These are phyloP conservation scores for Steinernema feltiae DNA, from an alignment of 1,140 invertebrate genomes.

Conservation along the genomic window DNA sequence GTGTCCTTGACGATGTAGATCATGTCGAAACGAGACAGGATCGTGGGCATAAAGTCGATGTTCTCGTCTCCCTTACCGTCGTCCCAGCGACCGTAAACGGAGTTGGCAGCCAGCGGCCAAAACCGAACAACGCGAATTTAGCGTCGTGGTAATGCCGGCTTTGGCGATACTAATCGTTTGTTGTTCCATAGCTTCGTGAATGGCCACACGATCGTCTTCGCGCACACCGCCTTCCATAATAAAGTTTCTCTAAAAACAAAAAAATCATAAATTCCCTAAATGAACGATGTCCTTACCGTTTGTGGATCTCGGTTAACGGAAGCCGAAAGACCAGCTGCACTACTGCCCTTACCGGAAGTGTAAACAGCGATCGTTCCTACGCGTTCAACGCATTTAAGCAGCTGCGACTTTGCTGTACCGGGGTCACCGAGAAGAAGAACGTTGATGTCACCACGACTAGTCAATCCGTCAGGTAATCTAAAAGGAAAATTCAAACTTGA, in stretches of 20 bases:
- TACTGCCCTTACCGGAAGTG: conserved; percentile 96
- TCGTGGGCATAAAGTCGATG: conserved; percentile 99
- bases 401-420: conserved; percentile 94
- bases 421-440: conserved; percentile 89
- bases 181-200: conserved; percentile 99
- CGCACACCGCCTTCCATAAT: conserved; percentile 99
- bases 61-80: conserved; percentile 96
- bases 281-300: no score
- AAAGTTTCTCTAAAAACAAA: conserved; percentile 79
- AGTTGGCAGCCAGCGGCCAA: conserved; percentile 97
- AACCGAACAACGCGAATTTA: conserved; percentile 96
- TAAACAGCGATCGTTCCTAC: conserved; percentile 91
- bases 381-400: conserved; percentile 93
- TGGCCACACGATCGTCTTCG: conserved; percentile 96
- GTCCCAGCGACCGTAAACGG: conserved; percentile 96
- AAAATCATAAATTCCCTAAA: background rate
- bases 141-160: conserved; percentile 96
- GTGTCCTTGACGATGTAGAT: conserved; percentile 99
- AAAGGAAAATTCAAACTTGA: conserved; percentile 22
- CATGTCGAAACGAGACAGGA: conserved; percentile 99
- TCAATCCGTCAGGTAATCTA: conserved; percentile 85
- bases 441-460: conserved; percentile 94
- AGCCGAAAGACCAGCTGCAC: conserved; percentile 94
- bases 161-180: conserved; percentile 99
- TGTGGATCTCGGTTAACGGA: conserved; percentile 88